Conservation (phyloP, 2,888 invertebrate species). For the Trachelus iudaicus region DNA sequence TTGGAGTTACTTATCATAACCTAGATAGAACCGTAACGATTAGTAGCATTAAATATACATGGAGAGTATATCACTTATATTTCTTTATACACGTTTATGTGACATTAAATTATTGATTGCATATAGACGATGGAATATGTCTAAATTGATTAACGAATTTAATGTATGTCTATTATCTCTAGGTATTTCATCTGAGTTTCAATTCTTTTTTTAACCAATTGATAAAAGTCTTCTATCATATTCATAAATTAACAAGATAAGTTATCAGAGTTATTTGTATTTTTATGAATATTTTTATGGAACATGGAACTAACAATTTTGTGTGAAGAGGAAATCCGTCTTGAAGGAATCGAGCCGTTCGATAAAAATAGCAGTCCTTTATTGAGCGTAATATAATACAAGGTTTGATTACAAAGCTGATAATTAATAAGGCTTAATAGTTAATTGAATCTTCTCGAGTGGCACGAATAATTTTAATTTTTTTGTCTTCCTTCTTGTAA, state of each 20-base stretch:
- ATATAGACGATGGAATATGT: background rate
- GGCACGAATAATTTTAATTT: slow-evolving; percentile 3
- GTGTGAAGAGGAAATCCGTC: background rate
- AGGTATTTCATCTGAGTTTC: background rate
- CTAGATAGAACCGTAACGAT: background rate
- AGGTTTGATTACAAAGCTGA: slow-evolving; percentile 1
- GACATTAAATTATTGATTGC: background rate
- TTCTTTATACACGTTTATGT: background rate
- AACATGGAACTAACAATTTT: background rate
- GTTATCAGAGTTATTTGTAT: background rate
- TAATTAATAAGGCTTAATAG: background rate
- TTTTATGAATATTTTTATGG: background rate
- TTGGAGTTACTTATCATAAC: background rate
- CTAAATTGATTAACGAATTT: background rate
- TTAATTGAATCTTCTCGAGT: slow-evolving; percentile 14
- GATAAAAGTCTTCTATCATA: background rate
- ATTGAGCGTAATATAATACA: slow-evolving; percentile 15
- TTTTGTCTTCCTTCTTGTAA: background rate
- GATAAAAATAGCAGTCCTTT: slow-evolving; percentile 20
- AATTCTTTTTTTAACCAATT: background rate
- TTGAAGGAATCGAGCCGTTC: background rate
- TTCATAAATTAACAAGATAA: background rate
- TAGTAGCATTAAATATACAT: background rate
- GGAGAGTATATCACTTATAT: background rate
- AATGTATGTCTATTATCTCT: background rate